phyloP scores from a whole-genome alignment of 1,140 invertebrate genomes.

The Phymastichus coffea region DNA sequence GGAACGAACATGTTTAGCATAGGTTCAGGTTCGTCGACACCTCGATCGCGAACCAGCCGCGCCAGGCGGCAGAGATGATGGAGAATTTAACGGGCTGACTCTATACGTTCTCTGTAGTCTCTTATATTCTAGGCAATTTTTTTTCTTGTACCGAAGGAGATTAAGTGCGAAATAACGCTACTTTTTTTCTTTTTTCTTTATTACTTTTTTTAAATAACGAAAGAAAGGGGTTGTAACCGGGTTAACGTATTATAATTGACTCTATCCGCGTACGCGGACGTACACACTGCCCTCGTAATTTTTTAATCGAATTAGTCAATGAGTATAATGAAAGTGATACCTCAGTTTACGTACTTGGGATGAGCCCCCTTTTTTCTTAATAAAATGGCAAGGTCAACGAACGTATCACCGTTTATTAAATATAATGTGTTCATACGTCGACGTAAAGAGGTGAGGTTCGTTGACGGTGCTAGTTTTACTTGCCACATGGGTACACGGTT shows the following conservation, averaged over 20 bases:
- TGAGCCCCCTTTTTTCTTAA: neutral
- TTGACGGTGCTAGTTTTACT: conserved; percentile 10
- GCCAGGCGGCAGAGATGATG: conserved; percentile 51
- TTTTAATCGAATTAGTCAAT: neutral
- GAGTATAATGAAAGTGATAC: neutral
- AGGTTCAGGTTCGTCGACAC: conserved; percentile 50
- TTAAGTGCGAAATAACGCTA: no score
- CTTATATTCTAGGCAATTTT: neutral
- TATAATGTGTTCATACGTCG: conserved; percentile 6
- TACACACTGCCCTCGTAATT: conserved; percentile 11
- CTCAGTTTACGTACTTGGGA: neutral
- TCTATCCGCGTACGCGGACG: conserved; percentile 1
- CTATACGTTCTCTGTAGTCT: neutral
- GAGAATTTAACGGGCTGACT: conserved; percentile 44
- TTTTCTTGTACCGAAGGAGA: no score
- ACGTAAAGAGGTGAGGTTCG: no score
- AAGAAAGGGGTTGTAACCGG: neutral
- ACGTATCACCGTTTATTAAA: conserved; percentile 8
- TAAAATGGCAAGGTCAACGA: conserved; percentile 7
- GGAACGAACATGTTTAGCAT: conserved; percentile 52
- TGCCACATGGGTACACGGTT: neutral
- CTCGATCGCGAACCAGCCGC: conserved; percentile 42
- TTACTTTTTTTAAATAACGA: neutral
- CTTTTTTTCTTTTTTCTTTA: no score
- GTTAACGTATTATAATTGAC: neutral